Evolutionary conservation across 2,888 invertebrate genomes (phyloP), one percentile per base, ranked within the genome.

Genomic region (Lasioglossum marginatum): DNA sequence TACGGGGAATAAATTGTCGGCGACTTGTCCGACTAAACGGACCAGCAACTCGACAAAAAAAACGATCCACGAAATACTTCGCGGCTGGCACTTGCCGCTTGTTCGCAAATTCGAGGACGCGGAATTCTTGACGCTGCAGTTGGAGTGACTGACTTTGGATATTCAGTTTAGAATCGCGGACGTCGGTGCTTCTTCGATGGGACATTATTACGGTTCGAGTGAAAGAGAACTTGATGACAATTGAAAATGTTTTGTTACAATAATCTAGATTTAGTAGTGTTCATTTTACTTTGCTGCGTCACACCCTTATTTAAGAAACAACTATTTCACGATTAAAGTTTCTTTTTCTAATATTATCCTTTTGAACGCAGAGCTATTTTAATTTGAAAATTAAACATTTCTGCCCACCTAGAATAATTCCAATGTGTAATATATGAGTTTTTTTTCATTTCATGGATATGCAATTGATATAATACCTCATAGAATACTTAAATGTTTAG

Each of bases 21-120:
- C 76, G 23, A 37, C 52, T 37, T 66, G 76, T 81, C 72, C 76
- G 27, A 63, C 81, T 40, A 68, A 68, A 34, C 68, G 40, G 34
- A 27, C 31, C 34, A 34, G 31, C 31, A 66, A 8, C 31, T 19
- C 31, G 34, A 23, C 52, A 37, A 68, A 68, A 63, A 23, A 63
- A 63, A 23, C 37, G 23, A 10, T 23, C 3, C 37, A 37, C 23
- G 10, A 37, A 68, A 68, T 12, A 37, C 40, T 37, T n/a, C 66
- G 19, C 66, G 27, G 31, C 31, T 60, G 14, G n/a, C 5, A 31
- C 31, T 66, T 31, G 31, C 66, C 19, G 34, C 34, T 34, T 34
- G 34, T 31, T 34, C 27, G 66, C 66, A 0, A 34, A 31, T 63
- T 31, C 31, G 27, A 31, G 52, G 52, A 52, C 52, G 8, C 52